A percentile compares a stretch with the other conserved stretches of the same genome.
Conservation (phyloP, 53 echinoderm and acorn worm genomes). For the Patiria pectinifera region DNA sequence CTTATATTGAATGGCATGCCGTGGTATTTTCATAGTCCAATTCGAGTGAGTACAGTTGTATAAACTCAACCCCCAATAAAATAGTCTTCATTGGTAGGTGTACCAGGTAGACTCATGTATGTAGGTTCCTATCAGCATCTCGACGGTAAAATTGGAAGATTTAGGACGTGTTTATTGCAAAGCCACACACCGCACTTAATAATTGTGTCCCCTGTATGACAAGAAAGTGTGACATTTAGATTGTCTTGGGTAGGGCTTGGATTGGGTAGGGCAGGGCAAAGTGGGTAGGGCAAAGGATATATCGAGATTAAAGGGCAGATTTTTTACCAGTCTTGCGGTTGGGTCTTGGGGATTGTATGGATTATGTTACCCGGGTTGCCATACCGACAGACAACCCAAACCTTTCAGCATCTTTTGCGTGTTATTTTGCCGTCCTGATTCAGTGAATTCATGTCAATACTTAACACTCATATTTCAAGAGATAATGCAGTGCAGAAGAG, state of each 20-base stretch:
- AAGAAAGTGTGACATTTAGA: not conserved
- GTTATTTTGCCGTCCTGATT: too few relatives aligned
- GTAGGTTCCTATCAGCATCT: not conserved
- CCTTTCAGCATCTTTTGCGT: too few relatives aligned
- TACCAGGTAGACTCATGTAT: not conserved
- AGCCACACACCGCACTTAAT: not conserved
- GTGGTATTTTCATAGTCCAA: slow-evolving; percentile 16
- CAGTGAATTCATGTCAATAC: too few relatives aligned
- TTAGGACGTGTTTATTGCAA: not conserved
- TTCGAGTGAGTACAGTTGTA: not conserved
- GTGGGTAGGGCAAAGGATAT: too few relatives aligned
- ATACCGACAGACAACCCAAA: too few relatives aligned
- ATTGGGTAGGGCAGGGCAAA: not conserved
- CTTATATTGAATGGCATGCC: slow-evolving; percentile 1
- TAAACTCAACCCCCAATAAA: not conserved
- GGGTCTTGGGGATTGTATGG: too few relatives aligned
- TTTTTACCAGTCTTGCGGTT: too few relatives aligned
- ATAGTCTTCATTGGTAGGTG: not conserved
- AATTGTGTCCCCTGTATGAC: not conserved
- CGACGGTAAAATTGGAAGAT: too few relatives aligned
- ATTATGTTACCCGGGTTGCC: too few relatives aligned
- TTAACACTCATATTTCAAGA: too few relatives aligned
- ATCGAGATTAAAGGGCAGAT: too few relatives aligned
- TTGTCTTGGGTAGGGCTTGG: not conserved
- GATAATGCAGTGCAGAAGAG: too few relatives aligned